Conservation (phyloP, 2,113 vertebrate genomes). For the Poeciliopsis prolifica region DNA sequence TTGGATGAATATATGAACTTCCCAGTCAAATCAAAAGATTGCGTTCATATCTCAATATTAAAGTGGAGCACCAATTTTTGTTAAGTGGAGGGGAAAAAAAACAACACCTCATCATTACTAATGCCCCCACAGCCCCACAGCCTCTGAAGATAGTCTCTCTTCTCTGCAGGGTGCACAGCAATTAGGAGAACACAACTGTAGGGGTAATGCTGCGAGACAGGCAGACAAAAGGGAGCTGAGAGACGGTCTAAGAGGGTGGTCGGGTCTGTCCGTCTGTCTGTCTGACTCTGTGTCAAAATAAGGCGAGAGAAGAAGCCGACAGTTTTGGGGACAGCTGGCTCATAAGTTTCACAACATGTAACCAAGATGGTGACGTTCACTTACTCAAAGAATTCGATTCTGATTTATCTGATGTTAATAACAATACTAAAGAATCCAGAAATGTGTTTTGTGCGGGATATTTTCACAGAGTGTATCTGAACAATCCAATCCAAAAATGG, state of each 20-base stretch:
- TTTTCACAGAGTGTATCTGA: not conserved
- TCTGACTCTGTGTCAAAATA: conserved; percentile 67
- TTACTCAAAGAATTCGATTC: not conserved
- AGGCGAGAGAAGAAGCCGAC: conserved; percentile 45
- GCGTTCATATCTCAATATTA: conserved; percentile 25
- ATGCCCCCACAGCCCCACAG: conserved; percentile 49
- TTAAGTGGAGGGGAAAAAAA: not conserved
- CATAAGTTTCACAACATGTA: conserved; percentile 34
- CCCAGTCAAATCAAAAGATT: conserved; percentile 68
- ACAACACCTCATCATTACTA: conserved; percentile 23
- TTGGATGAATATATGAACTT: conserved; percentile 10
- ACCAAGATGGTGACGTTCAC: conserved; percentile 14
- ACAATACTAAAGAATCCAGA: not conserved
- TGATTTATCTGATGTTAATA: not conserved
- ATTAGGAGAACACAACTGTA: conserved; percentile 76
- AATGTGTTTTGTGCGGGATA: not conserved
- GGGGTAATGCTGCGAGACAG: conserved; percentile 77
- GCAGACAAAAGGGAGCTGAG: conserved; percentile 74
- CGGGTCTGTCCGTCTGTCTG: conserved; percentile 60
- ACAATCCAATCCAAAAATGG: not conserved
- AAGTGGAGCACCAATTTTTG: not conserved
- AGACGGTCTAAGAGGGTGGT: conserved; percentile 50
- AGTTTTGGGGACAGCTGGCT: conserved; percentile 24
- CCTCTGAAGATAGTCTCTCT: conserved; percentile 39
- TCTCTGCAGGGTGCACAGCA: conserved; percentile 72